Base-by-base conservation (phyloP, 2,888 invertebrate species). In the Bimastos eiseni region DNA sequence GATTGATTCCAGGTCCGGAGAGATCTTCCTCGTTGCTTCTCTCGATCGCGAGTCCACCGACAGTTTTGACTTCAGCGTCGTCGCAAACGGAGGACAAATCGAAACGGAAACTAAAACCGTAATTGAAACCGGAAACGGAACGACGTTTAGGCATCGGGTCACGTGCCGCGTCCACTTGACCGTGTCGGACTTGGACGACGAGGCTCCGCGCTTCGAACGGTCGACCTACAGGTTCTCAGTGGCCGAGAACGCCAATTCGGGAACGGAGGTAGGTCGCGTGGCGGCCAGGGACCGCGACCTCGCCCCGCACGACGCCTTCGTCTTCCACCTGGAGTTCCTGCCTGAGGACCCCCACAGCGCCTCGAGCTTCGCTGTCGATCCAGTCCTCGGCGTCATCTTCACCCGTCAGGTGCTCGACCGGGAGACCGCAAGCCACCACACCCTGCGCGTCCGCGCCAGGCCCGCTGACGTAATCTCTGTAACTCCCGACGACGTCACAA, bases 111-210 rank as follows among this genome's bases (percentile, higher is more conserved):
- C 11, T 21, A 24, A 37, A 86, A 37, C 86, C 86, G 86, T 1
- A 36, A 24, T 15, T 21, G 37, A 37, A 86, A 37, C 86, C 86
- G 86, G 19, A 36, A 86, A 86, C 17, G 19, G 11, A 21, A 36
- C 84, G 33, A 13, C 55, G 70, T 70, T 70, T 8, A 30, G 70
- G n/a, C 19, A 36, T 36, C 36, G 24, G 37, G 86, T 86, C 36
- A 86, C 86, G 86, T 86, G 86, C 37, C 86, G 34, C 86, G 86
- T 86, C 86, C 86, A 86, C 86, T 34, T 86, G 36, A 86, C 86
- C 86, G 36, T 86, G 8, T 24, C 17, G 13, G 86, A 86, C n/a
- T 34, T 6, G 36, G 24, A 86, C 36, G 86, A 86, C 86, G 86
- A 86, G 37, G 37, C 13, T 30, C 86, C 86, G 3, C 36, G 86